A percentile compares a stretch with the other conserved stretches of the same genome.
Conservation (phyloP, 2,113 vertebrate genomes). For the Arenaria interpres region DNA sequence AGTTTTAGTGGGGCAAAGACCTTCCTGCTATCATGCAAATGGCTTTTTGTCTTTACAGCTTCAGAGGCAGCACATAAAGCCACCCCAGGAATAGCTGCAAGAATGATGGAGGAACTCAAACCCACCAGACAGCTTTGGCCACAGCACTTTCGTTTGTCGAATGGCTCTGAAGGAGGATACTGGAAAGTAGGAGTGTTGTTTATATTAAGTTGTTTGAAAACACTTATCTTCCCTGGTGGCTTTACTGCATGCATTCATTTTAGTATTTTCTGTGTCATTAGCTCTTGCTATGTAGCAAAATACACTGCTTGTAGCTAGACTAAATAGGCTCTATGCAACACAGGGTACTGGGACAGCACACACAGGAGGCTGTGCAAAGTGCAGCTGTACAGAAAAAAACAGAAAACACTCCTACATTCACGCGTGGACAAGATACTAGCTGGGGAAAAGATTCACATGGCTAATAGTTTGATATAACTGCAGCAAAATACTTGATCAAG, state of each 20-base stretch:
- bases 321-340: neutral
- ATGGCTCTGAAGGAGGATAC: neutral
- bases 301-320: neutral
- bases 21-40: neutral
- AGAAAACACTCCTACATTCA: neutral
- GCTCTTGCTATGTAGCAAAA: neutral
- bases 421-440: neutral
- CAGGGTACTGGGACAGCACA: neutral
- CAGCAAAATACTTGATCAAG: neutral
- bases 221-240: neutral
- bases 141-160: neutral
- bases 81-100: neutral
- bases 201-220: neutral
- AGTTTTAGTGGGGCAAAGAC: neutral
- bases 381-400: neutral
- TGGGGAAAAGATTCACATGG: neutral
- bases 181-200: neutral
- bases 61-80: neutral
- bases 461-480: neutral
- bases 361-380: neutral
- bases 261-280: neutral
- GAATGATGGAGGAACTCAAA: neutral
- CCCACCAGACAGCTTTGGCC: neutral
- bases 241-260: neutral
- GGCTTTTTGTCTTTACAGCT: neutral